Evolutionary conservation across 1,140 invertebrate genomes (phyloP), one percentile per base, ranked within the genome.

Genomic region (Sarcophaga bullata): DNA sequence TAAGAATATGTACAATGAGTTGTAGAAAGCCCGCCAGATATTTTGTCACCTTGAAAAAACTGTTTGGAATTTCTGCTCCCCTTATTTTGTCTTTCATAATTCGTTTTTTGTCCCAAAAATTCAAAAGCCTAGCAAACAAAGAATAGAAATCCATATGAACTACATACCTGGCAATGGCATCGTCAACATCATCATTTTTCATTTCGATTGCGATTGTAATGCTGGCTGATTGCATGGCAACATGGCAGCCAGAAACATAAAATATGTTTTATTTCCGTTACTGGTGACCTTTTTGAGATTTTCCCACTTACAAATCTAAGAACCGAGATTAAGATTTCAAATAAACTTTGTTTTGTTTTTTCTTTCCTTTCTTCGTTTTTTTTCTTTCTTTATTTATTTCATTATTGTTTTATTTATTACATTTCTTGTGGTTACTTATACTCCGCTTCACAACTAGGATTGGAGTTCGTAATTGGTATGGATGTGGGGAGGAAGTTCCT

Each of bases 141-240:
- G 15, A 75, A 75, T 47, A 75, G 13, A 46, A 48, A 5, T 68
- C 10, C 50, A 50, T 47, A 78, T 78, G 19, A 48, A 78, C 50
- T 47, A 78, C 48, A 50, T 78, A 50, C 75, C 75, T 50, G 75
- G 19, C 50, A 50, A 50, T 78, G 75, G 75, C 75, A 48, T 78
- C n/a, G n/a, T 78, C 25, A 37, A n/a, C 25, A 78, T 50, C 75
- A 50, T 78, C 48, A 78, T 78, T 78, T 78, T 78, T 78, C 75
- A 78, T 19, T 9, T 47, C 19, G 9, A 68, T 19, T 9, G 75
- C 19, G 9, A 68, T 68, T 68, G 58, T 68, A 4, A 58, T 58
- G 52, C 6, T 58, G 11, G 11, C 11, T 11, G 52, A 13, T 58
- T 13, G 11, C 11, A 68, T 19, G 58, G 19, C 19, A 68, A 58